Base-by-base conservation (phyloP, 2,888 invertebrate genomes). In the Hyalella azteca region DNA sequence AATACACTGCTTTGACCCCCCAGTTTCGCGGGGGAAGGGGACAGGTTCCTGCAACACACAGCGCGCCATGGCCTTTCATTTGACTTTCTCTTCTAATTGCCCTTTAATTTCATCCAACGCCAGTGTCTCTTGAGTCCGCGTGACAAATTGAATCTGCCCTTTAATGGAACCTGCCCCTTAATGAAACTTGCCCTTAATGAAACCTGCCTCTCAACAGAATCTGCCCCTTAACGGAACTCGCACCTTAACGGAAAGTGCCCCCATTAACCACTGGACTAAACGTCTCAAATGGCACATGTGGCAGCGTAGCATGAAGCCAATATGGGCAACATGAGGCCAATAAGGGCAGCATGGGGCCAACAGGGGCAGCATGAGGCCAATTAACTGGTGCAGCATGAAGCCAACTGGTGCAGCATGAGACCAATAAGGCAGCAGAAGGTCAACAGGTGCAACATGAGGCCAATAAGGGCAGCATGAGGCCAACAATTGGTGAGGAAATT, bases 81-180 rank as follows among this genome's bases (percentile, higher is more conserved):
- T 66, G 66, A 66, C 66, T 36, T 2, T 36, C 3, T n/a, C 36
- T 32, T 36, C 66, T 66, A 66, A 66, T 66, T 66, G 66, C 66
- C 32, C 66, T 36, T 66, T 66, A 66, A 66, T 66, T n/a, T 29
- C 32, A 36, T 36, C 19, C 36, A 5, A n/a, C 36, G 9, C 36
- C 15, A 36, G 66, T 36, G 15, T 36, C 66, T 36, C 66, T 19
- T 26, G 26, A 54, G 54, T 22, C 54, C 54, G 1, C 26, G 22
- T 29, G 54, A 26, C 54, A 26, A 54, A 54, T 54, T 54, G 22
- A 22, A 54, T 11, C n/a, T n/a, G 13, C 26, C 54, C 22, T 29
- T 54, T 7, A 13, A 54, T 22, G 2, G 54, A 22, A 7, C 13
- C 29, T 54, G 54, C 19, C 11, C 19, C 11, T 54, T 54, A 54